These are phyloP conservation scores for Kryptolebias ocellatus DNA, from an alignment of 2,797 vertebrate genomes.

Conservation along the genomic window DNA sequence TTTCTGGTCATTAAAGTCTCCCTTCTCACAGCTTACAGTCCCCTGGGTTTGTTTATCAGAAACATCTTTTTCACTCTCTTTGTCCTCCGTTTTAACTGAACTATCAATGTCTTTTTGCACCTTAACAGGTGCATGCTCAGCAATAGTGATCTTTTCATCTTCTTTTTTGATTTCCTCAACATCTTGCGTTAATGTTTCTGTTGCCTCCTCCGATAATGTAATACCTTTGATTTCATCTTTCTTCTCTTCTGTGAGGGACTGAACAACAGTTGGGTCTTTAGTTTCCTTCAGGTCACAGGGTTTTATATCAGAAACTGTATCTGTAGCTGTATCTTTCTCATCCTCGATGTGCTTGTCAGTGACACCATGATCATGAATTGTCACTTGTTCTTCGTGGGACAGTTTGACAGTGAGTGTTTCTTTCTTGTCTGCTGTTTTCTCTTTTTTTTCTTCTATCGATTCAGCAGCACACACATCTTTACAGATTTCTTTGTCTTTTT, in stretches of 20 bases:
- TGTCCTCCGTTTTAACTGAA: conserved; percentile 33
- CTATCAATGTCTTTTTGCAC: conserved; percentile 31
- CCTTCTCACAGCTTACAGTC: conserved; percentile 21
- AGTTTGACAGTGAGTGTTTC: conserved; percentile 28
- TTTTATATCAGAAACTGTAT: conserved; percentile 30
- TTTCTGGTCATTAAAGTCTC: conserved; percentile 38
- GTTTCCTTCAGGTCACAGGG: conserved; percentile 26
- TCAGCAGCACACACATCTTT: conserved; percentile 33
- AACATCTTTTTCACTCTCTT: conserved; percentile 31
- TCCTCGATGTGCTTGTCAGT: conserved; percentile 24
- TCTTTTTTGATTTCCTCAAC: conserved; percentile 42
- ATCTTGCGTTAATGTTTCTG: conserved; percentile 32
- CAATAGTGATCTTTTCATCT: conserved; percentile 26
- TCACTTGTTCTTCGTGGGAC: conserved; percentile 34
- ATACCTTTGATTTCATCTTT: conserved; percentile 28
- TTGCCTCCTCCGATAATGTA: conserved; percentile 28
- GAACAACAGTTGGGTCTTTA: conserved; percentile 25
- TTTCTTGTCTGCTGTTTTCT: conserved; percentile 32
- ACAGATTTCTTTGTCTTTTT: conserved; percentile 44
- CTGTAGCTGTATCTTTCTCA: conserved; percentile 35
- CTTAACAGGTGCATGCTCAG: conserved; percentile 16
- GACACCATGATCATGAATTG: conserved; percentile 18
- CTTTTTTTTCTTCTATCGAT: conserved; percentile 31
- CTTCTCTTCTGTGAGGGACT: conserved; percentile 21
- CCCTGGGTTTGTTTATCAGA: conserved; percentile 32